Evolutionary conservation across 2,888 invertebrate species (phyloP), one percentile per base, ranked within the genome.

Genomic region (Eristalis pertinax): DNA sequence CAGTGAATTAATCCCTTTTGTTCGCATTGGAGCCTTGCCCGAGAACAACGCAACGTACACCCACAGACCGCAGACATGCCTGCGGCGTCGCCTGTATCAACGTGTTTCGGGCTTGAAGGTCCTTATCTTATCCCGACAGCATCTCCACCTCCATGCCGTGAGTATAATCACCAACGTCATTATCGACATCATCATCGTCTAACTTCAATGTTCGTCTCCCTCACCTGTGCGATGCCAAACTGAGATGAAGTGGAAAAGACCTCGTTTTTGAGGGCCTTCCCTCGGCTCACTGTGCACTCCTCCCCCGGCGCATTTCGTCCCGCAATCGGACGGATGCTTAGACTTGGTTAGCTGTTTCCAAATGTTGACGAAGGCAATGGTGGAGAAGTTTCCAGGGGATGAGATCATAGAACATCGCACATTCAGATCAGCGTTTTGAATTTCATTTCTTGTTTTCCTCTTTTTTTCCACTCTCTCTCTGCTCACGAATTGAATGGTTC

Each of bases 401-500:
- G 82, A 82, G 78, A 86, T 86, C 86, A 78, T 63, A 87, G 75
- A 72, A 79, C 83, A 84, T 87, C 72, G 84, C 68, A 76, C 79
- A 87, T 84, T 87, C 87, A 73, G 87, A 87, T 84, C 87, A 87
- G 65, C 81, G 32, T 70, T 74, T 70, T 58, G 74, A 78, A 69
- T 78, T 75, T 32, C 38, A 62, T 68, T 80, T 67, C 26, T 29
- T 13, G 19, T 64, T 38, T 56, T 64, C 56, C 64, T 38, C 60
- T 41, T 41, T 38, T 22, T 29, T 35, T 29, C 60, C 26, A 2
- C 26, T 26, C 26, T 26, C 26, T 1, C 41, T 64, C 38, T 63
- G 67, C 79, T 88, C 89, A 88, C 89, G 89, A 89, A 90, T 90
- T 90, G 90, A 90, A 92, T 92, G 92, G 91, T 92, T 92, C 92